Base-by-base conservation (phyloP, 2,888 invertebrate species). In the Chrysolina oricalcia region DNA sequence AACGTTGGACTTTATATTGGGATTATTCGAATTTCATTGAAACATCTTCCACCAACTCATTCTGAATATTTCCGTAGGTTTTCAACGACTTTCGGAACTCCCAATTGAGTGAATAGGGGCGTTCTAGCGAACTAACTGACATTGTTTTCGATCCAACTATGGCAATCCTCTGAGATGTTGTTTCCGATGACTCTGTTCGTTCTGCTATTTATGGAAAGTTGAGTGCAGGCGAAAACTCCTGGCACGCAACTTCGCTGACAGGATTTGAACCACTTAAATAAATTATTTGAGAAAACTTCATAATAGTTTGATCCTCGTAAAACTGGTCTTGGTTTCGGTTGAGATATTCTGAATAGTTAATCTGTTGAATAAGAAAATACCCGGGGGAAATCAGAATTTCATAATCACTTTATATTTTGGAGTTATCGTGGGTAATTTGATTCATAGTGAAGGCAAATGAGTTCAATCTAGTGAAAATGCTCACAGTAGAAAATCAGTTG, bases 271-370 rank as follows among this genome's bases (percentile, higher is more conserved):
- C 70, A 72, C 69, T 73, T 74, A 77, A 72, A 77, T 74, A 74
- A 74, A 74, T 74, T 72, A 77, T 72, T 65, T 62, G 46, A 72
- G 68, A 66, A 77, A 77, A 77, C 56, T 74, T 74, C 69, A 67
- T 68, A 69, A 77, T 72, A 74, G 69, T 72, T 74, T 70, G 69
- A 73, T 72, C 72, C 27, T 50, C 27, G 73, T 66, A 53, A 70
- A 70, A 73, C 43, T 70, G 48, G 73, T 70, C 72, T 70, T 65
- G 72, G 72, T 75, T 73, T 75, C 19, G 75, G 72, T 72, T 75
- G 72, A 75, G 62, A 70, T 69, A 75, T 72, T 75, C 72, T 70
- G 75, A 75, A 75, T 75, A 72, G 75, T 62, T 75, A 72, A 75
- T 75, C 56, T 46, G 59, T 19, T 50, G 72, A 75, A 75, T 66